Evolutionary conservation across 2,113 vertebrate genomes (phyloP), one percentile per base, ranked within the genome.

Genomic region (Lutjanus erythropterus): DNA sequence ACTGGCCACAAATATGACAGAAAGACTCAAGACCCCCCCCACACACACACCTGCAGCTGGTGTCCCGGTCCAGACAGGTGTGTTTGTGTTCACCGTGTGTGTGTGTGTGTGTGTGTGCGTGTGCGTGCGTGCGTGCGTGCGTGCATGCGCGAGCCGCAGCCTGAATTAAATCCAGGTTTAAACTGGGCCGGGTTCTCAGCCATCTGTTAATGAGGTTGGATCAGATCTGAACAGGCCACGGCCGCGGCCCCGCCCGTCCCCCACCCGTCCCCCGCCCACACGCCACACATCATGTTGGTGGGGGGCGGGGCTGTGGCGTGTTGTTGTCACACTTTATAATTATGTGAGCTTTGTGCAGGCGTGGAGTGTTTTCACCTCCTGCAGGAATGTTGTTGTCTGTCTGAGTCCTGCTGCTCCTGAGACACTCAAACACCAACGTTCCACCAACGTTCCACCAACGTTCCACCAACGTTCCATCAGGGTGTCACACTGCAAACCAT

Each of bases 161-260:
- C 84, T 87, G 83, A 86, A 78, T 65, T 85, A 88, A 86, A 92
- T 82, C 86, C 68, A 5, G 14, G 12, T 87, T 75, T 83, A 82
- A 86, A 7, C 81, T 6, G 1, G 46, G 42, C 44, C 2, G 44
- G 59, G n/a, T 68, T 73, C 50, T 81, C 81, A 80, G 75, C 16
- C 33, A 56, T 44, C 75, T 80, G 80, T 65, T 71, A 78, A 88
- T 78, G 84, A 74, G 78, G 70, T n/a, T 42, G 6, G 18, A 75
- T 52, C 90, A 84, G 60, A 75, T 77, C 72, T 1, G 52, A 64
- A 87, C 90, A 82, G 42, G 88, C 64, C 46, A 12, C 33, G 15
- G 1, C 66, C n/a, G 31, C 3, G n/a, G 50, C 59, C 65, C 14
- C 64, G 6, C 70, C 23, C 2, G n/a, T n/a, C n/a, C n/a, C n/a